phyloP scores from a whole-genome alignment of 2,888 invertebrate genomes.

The Adineta ricciae region DNA sequence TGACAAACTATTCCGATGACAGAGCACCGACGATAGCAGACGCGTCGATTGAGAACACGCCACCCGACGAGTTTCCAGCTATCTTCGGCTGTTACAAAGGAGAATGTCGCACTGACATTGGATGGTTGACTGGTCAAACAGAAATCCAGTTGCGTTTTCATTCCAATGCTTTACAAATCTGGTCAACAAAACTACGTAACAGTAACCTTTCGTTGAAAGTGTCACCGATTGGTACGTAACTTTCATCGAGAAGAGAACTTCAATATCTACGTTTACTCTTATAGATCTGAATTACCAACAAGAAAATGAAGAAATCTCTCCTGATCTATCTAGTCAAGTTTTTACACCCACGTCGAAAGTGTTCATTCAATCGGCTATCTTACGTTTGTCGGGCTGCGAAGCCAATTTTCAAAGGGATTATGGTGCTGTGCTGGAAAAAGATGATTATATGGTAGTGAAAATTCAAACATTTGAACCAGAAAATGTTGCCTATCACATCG shows the following conservation, averaged over 20 bases:
- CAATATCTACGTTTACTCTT: neutral
- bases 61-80: neutral
- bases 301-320: neutral
- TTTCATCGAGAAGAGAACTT: too few species aligned
- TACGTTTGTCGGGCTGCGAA: neutral
- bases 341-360: neutral
- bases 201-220: neutral
- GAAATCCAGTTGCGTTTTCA: slow-evolving; percentile 22
- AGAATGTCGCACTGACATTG: neutral
- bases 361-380: neutral
- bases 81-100: neutral
- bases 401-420: neutral
- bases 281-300: slow-evolving; percentile 1
- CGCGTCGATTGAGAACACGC: neutral
- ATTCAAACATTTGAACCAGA: slow-evolving; percentile 22
- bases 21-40: neutral
- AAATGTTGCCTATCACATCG: slow-evolving; percentile 19
- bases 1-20: neutral
- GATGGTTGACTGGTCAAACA: slow-evolving; percentile 18
- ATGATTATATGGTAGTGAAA: slow-evolving; percentile 19
- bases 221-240: neutral
- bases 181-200: neutral
- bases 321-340: neutral
- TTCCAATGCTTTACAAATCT: neutral
- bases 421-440: neutral